These are phyloP conservation scores for Microplitis manilae DNA, from an alignment of 2,888 invertebrate species.

Conservation along the genomic window DNA sequence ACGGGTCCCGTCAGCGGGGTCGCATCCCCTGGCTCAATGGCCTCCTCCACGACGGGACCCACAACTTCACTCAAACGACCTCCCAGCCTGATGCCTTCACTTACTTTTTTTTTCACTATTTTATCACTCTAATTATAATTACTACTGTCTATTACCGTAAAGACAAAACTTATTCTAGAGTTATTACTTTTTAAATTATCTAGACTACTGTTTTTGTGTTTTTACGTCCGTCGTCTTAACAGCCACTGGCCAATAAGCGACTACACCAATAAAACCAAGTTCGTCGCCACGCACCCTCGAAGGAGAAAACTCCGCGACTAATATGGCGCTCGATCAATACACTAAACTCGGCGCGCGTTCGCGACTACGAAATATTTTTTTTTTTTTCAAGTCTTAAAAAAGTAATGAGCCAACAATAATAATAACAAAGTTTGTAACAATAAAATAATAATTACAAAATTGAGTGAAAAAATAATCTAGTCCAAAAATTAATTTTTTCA, in stretches of 20 bases:
- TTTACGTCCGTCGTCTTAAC: neutral
- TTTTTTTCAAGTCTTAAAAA: neutral
- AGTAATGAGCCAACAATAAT: no score
- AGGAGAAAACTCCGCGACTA: conserved; percentile 56
- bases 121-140: conserved; percentile 4
- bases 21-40: conserved; percentile 70
- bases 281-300: conserved; percentile 70
- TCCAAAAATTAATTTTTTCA: no score
- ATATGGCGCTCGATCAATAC: conserved; percentile 54
- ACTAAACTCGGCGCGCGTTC: conserved; percentile 63
- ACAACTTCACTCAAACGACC: conserved; percentile 71
- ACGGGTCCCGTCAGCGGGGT: conserved; percentile 71
- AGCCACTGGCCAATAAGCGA: conserved; percentile 13
- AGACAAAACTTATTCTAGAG: no score
- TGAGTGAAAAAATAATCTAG: no score
- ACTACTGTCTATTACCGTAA: neutral
- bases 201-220: no score
- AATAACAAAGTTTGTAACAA: no score
- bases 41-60: conserved; percentile 72
- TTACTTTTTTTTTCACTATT: conserved; percentile 46
- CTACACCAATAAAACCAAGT: neutral
- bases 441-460: no score
- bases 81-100: conserved; percentile 70
- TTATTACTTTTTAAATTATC: no score
- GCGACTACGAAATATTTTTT: conserved; percentile 1